Conservation (phyloP, 2,113 vertebrate genomes). For the Hirundichthys speculiger region DNA sequence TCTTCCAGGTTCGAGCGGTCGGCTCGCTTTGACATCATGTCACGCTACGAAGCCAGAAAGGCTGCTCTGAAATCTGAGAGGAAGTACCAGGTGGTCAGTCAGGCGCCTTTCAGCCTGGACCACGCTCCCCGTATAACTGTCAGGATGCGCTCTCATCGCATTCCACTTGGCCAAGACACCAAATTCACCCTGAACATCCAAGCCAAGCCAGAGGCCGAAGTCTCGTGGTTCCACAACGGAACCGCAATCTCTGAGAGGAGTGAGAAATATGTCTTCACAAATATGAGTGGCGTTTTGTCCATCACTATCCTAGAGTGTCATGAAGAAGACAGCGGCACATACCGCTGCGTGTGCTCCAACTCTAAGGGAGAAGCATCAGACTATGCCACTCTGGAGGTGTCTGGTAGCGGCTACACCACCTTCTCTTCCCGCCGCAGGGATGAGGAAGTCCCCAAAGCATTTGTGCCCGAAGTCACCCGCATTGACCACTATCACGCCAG, state of each 20-base stretch:
- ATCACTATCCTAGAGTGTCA: slow-evolving; percentile 92
- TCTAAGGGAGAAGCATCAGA: slow-evolving; percentile 95
- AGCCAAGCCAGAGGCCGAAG: slow-evolving; percentile 90
- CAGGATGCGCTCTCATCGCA: slow-evolving; percentile 96
- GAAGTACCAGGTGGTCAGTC: slow-evolving; percentile 93
- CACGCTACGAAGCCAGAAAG: slow-evolving; percentile 97
- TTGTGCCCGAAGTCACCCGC: slow-evolving; percentile 89
- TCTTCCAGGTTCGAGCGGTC: slow-evolving; percentile 97
- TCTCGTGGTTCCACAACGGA: slow-evolving; percentile 95
- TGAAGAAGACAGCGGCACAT: slow-evolving; percentile 93
- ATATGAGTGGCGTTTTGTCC: slow-evolving; percentile 92
- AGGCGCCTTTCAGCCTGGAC: slow-evolving; percentile 95
- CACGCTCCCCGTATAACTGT: slow-evolving; percentile 93
- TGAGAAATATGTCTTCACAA: slow-evolving; percentile 88
- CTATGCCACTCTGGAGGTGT: slow-evolving; percentile 94
- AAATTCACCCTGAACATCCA: slow-evolving; percentile 96
- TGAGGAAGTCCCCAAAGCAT: slow-evolving; percentile 83
- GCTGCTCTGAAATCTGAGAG: slow-evolving; percentile 95
- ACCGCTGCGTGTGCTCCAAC: slow-evolving; percentile 92
- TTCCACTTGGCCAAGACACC: slow-evolving; percentile 90
- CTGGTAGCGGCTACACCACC: slow-evolving; percentile 89
- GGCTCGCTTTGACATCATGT: slow-evolving; percentile 98
- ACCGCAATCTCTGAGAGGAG: slow-evolving; percentile 86
- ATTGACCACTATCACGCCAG: slow-evolving; percentile 90
- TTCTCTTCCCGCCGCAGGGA: slow-evolving; percentile 91